These are phyloP conservation scores for Rhyacophila evoluta DNA, from an alignment of 2,888 invertebrate species.

Conservation along the genomic window DNA sequence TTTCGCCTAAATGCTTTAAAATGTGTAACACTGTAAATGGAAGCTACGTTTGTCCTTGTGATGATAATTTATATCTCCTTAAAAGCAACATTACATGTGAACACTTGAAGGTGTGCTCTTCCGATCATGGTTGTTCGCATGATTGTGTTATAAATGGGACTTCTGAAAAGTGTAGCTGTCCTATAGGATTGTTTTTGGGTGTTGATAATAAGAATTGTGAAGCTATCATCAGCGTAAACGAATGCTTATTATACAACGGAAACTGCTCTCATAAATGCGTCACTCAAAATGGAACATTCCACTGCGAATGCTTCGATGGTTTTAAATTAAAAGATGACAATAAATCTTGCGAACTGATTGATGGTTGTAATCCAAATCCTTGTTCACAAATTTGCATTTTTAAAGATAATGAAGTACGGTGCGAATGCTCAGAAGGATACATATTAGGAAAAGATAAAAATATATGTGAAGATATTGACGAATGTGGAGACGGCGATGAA, in stretches of 20 bases:
- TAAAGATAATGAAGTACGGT: slow-evolving; percentile 68
- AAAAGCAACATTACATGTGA: neutral
- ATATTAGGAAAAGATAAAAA: slow-evolving; percentile 59
- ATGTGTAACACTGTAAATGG: slow-evolving; percentile 65
- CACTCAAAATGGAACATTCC: slow-evolving; percentile 56
- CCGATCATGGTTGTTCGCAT: neutral
- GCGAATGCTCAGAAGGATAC: slow-evolving; percentile 69
- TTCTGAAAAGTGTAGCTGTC: slow-evolving; percentile 56
- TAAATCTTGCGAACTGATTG: neutral
- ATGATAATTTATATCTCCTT: slow-evolving; percentile 60
- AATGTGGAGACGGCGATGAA: slow-evolving; percentile 60
- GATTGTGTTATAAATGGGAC: neutral
- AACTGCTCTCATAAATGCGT: slow-evolving; percentile 60
- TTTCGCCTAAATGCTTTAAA: slow-evolving; percentile 61
- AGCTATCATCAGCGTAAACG: slow-evolving; percentile 60
- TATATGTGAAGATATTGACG: slow-evolving; percentile 59
- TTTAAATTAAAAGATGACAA: neutral
- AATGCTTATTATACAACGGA: slow-evolving; percentile 59
- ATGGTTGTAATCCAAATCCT: slow-evolving; percentile 55
- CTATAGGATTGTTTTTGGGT: neutral
- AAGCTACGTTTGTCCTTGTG: slow-evolving; percentile 67
- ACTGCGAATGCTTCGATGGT: slow-evolving; percentile 51
- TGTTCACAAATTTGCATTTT: slow-evolving; percentile 70
- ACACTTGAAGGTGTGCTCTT: neutral
- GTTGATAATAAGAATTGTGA: slow-evolving; percentile 59